Evolutionary conservation across 2,888 invertebrate genomes (phyloP).

Genomic region (Pachliopta kotzebuea): DNA sequence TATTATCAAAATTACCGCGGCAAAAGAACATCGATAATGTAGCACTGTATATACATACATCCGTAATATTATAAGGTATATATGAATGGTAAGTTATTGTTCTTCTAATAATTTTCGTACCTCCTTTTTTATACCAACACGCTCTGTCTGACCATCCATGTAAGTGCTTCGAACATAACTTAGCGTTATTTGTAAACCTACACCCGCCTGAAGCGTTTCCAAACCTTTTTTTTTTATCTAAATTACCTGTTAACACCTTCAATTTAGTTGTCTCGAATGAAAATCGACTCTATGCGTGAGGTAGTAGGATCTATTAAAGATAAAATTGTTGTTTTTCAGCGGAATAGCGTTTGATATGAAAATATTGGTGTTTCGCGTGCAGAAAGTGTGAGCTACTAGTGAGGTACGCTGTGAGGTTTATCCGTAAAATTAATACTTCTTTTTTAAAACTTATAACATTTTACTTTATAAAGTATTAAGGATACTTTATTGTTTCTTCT

Average conservation of each 20-base stretch:
- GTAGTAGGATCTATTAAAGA: conserved; percentile 11
- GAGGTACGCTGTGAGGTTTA: conserved; percentile 4
- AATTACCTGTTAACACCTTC: conserved; percentile 31
- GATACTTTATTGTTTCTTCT: too few species aligned
- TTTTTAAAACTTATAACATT: too few species aligned
- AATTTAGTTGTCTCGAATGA: conserved; percentile 13
- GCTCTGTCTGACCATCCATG: neutral
- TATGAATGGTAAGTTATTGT: too few species aligned
- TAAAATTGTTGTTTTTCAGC: conserved; percentile 24
- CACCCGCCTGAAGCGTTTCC: conserved; percentile 24
- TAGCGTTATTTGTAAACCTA: conserved; percentile 17
- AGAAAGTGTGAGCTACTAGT: conserved; percentile 41
- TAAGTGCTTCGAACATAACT: conserved; percentile 20
- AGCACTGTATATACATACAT: too few species aligned
- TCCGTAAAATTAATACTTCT: too few species aligned
- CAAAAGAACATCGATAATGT: too few species aligned
- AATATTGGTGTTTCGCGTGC: conserved; percentile 57
- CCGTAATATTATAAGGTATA: too few species aligned
- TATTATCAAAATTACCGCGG: too few species aligned
- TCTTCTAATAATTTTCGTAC: too few species aligned
- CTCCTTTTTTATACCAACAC: neutral
- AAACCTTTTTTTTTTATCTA: conserved; percentile 27
- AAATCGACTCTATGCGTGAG: conserved; percentile 12
- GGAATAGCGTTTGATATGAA: conserved; percentile 49
- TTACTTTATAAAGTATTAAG: too few species aligned